Percentiles rank a stretch among this genome's conserved stretches.
These are phyloP conservation scores for Proisotoma minuta DNA, from an alignment of 2,888 invertebrate species.

Conservation along the genomic window DNA sequence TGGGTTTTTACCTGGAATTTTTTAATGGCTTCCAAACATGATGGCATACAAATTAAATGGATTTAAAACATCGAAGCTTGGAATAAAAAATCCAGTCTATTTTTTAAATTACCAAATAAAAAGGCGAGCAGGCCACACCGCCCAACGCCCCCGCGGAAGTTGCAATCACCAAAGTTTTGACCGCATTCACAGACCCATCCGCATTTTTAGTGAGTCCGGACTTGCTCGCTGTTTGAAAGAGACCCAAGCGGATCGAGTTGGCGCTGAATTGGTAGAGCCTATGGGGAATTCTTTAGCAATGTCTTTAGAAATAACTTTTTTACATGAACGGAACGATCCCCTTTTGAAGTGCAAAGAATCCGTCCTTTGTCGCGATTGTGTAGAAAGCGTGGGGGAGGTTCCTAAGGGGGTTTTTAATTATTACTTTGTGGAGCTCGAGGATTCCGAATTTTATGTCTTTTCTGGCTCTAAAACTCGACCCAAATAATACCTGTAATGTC, in stretches of 20 bases:
- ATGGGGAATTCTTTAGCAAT: conserved; percentile 73
- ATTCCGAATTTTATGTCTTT: no score
- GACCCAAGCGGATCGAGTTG: conserved; percentile 76
- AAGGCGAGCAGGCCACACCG: conserved; percentile 75
- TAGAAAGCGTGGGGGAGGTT: conserved; percentile 74
- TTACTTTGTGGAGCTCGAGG: no score
- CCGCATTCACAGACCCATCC: conserved; percentile 27
- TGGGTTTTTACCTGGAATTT: conserved; percentile 68
- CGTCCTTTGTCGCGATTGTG: conserved; percentile 75
- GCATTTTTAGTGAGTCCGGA: conserved; percentile 59
- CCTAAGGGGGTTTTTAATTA: conserved; percentile 57
- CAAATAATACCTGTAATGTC: conserved; percentile 46
- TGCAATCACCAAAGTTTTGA: conserved; percentile 66
- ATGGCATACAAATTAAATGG: no score
- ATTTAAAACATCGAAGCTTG: no score
- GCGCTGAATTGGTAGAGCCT: conserved; percentile 80
- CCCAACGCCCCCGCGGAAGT: conserved; percentile 74
- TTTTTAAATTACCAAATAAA: conserved; percentile 65
- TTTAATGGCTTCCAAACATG: no score
- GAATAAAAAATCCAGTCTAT: conserved; percentile 26
- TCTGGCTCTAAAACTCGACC: no score
- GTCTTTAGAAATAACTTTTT: conserved; percentile 71
- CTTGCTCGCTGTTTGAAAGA: conserved; percentile 67
- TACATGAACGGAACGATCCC: conserved; percentile 77
- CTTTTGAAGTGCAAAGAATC: conserved; percentile 61